Evolutionary conservation across 2,888 invertebrate genomes (phyloP), one percentile per base, ranked within the genome.

Genomic region (Pollenia angustigena): DNA sequence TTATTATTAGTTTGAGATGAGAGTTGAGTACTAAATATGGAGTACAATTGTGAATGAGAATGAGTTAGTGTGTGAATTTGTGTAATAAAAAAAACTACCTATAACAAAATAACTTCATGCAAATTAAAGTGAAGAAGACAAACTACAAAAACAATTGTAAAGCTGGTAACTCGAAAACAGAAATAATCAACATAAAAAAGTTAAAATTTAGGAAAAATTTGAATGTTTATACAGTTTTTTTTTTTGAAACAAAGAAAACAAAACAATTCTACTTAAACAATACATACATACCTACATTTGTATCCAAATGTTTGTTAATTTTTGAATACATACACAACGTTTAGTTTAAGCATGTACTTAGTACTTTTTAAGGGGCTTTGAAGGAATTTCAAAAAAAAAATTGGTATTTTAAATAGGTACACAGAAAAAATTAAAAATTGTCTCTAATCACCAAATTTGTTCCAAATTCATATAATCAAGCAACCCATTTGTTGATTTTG

Each of bases 21-120:
- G 82, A 82, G 72, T 78, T 66, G 68, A 76, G 76, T 83, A 56
- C 54, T 69, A 68, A 68, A 66, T 42, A 18, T 32, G 32, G 12
- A 58, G 16, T 56, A 23, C 2, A 52, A 50, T 48, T 32, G 9
- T n/a, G 40, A 58, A n/a, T 44, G 46, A 12, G 48, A 32, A 32
- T 44, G 54, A 23, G 9, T 71, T 40, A 14, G 48, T 50, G 58
- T 58, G 62, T 81, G 68, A 72, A 40, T 46, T 16, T 85, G 62
- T 40, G 71, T 62, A 44, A 50, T 58, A 42, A 50, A 85, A 54
- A 44, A n/a, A 64, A 48, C 64, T 54, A 54, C 60, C 16, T 48
- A 79, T 18, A 8, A 79, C 68, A 66, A 66, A 32, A 48, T 44
- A 64, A 48, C 23, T 60, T 42, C 12, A 60, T 46, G 46, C 11